Base-by-base conservation (phyloP, 2,113 vertebrate species). In the Neodontobutis hainanensis region DNA sequence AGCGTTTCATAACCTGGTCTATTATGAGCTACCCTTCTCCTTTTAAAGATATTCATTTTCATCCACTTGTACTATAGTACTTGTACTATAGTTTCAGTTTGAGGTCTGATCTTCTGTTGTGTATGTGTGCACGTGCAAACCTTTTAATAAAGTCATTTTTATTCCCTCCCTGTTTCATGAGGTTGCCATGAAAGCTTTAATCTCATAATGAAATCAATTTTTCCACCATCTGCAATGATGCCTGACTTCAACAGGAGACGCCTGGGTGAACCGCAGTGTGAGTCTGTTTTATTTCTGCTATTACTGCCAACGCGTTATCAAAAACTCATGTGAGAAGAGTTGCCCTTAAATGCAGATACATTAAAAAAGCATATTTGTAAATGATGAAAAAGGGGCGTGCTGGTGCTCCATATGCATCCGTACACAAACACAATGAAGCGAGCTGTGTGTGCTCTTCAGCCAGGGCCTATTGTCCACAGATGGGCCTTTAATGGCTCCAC, bases 391-490 rank as follows among this genome's bases (percentile, higher is more conserved):
- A 59, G 80, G 81, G 79, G 77, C 70, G 63, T 80, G 83, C 83
- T 73, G 81, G 87, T 70, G 73, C 79, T 74, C 75, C 76, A 70
- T 80, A 80, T 65, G 69, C 78, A 75, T 81, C 77, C 69, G 58
- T 78, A 72, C 80, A 84, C 76, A 82, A 79, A 75, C 85, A 71
- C 76, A 83, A 75, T 74, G 75, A 83, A 75, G 40, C 77, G 76
- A 82, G 85, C 85, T 77, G 77, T 83, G 83, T 78, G 68, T 70
- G 81, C 76, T 78, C 79, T 69, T 82, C 83, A 90, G 87, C 89
- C 90, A 86, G 87, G 87, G 87, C 70, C 90, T 85, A 90, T 91
- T 91, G 90, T 91, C 83, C 87, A 82, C 90, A 90, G 85, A 89
- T 90, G 90, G 85, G 83, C 84, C 87, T 89, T 87, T 87, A 89